A percentile compares a stretch with the other conserved stretches of the same genome.
Conservation (phyloP, 2,113 vertebrate genomes). For the Leptosomus discolor region DNA sequence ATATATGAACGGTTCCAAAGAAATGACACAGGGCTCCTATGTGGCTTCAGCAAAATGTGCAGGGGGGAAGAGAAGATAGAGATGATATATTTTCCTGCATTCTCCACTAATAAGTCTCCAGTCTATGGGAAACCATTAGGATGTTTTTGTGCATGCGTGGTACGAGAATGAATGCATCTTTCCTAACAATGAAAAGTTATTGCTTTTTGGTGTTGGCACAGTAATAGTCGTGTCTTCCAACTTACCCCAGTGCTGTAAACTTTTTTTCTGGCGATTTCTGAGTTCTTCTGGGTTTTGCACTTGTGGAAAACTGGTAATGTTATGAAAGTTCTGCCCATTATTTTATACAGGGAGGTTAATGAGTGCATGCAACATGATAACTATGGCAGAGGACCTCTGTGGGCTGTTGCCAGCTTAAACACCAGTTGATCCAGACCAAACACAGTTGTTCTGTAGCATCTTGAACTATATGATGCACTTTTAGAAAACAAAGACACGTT, state of each 20-base stretch:
- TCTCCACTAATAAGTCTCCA: neutral
- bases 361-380: slow-evolving; percentile 12
- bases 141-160: neutral
- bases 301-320: neutral
- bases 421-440: slow-evolving; percentile 16
- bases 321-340: neutral
- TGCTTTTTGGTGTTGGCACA: neutral
- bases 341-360: slow-evolving; percentile 24
- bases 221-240: neutral
- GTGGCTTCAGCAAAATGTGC: neutral
- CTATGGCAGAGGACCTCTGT: neutral
- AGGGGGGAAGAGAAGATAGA: neutral
- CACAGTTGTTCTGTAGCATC: slow-evolving; percentile 29
- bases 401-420: slow-evolving; percentile 46
- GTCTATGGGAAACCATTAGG: neutral
- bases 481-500: neutral
- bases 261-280: neutral
- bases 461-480: neutral
- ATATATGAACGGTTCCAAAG: neutral
- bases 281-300: neutral
- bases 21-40: neutral
- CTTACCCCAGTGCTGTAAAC: neutral
- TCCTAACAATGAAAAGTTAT: neutral
- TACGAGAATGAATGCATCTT: neutral
- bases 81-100: neutral